Conservation (phyloP, 2,113 vertebrate genomes). For the Indicator maculatus region DNA sequence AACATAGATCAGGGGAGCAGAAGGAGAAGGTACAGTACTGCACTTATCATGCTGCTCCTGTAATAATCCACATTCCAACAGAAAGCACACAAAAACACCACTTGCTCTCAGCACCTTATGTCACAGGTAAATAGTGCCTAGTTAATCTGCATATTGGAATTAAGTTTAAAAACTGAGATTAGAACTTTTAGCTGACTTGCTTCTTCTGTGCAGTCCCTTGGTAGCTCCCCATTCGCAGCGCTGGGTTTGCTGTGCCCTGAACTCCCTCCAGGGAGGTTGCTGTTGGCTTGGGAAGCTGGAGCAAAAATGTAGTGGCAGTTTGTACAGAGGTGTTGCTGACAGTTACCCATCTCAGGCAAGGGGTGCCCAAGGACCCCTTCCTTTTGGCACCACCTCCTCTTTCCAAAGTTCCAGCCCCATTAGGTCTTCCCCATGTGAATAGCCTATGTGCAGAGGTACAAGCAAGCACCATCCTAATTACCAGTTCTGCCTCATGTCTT, state of each 20-base stretch:
- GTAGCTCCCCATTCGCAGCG: background rate
- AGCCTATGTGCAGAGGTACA: background rate
- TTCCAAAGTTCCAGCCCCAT: background rate
- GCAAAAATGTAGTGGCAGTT: background rate
- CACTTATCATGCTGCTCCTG: too few relatives aligned
- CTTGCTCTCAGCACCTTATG: background rate
- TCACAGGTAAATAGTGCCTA: background rate
- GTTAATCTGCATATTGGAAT: background rate
- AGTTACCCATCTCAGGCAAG: too few relatives aligned
- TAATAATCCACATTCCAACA: background rate
- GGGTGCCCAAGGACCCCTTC: background rate
- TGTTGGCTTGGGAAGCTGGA: background rate
- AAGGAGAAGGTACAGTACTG: background rate
- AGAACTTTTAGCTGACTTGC: background rate
- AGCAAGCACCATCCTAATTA: background rate
- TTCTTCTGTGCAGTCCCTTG: fast-evolving
- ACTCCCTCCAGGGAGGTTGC: background rate
- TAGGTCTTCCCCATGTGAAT: background rate
- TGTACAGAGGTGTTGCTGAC: fast-evolving
- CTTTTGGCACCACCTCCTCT: background rate
- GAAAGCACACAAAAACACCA: fast-evolving
- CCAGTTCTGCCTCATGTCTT: fast-evolving
- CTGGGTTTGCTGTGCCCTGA: fast-evolving
- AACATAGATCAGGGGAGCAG: background rate
- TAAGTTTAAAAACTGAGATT: background rate